These are phyloP conservation scores for Cryptoblepharus egeriae DNA, from an alignment of 2,797 vertebrate genomes.

Conservation along the genomic window DNA sequence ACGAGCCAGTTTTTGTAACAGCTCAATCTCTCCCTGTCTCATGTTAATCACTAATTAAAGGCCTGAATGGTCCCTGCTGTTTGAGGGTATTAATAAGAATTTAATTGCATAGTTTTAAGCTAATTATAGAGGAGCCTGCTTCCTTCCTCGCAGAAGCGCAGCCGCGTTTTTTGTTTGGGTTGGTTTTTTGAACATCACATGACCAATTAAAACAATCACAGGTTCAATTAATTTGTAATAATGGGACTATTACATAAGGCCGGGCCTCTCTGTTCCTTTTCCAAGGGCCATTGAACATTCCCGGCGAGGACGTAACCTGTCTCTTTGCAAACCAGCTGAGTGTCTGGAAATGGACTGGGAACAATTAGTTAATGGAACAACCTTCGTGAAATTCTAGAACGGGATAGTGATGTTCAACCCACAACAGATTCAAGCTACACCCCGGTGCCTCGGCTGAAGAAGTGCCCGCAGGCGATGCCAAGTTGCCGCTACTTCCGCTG, in stretches of 20 bases:
- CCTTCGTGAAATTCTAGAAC: slow-evolving; percentile 63
- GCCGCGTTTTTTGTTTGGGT: background rate
- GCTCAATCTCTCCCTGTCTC: slow-evolving; percentile 64
- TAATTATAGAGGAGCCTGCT: slow-evolving; percentile 67
- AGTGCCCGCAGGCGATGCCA: background rate
- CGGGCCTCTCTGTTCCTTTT: slow-evolving; percentile 44
- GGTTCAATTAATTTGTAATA: slow-evolving; percentile 71
- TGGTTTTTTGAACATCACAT: slow-evolving; percentile 67
- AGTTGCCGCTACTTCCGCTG: slow-evolving; percentile 2
- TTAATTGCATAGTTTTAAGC: slow-evolving; percentile 75
- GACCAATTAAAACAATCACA: slow-evolving; percentile 73
- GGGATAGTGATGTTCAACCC: slow-evolving; percentile 52
- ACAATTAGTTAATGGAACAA: slow-evolving; percentile 58
- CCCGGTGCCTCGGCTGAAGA: slow-evolving; percentile 58
- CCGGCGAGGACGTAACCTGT: background rate
- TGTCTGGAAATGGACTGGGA: slow-evolving; percentile 55
- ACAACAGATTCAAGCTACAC: slow-evolving; percentile 46
- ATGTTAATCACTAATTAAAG: slow-evolving; percentile 75
- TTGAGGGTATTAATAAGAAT: slow-evolving; percentile 75
- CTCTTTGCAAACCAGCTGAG: background rate
- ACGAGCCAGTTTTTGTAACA: slow-evolving; percentile 32
- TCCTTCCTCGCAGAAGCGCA: slow-evolving; percentile 57
- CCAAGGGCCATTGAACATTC: slow-evolving; percentile 27
- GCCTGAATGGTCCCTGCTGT: slow-evolving; percentile 75
- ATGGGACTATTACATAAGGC: slow-evolving; percentile 52